Evolutionary conservation across 2,888 invertebrate genomes (phyloP).

Genomic region (Diachrysia chrysitis): DNA sequence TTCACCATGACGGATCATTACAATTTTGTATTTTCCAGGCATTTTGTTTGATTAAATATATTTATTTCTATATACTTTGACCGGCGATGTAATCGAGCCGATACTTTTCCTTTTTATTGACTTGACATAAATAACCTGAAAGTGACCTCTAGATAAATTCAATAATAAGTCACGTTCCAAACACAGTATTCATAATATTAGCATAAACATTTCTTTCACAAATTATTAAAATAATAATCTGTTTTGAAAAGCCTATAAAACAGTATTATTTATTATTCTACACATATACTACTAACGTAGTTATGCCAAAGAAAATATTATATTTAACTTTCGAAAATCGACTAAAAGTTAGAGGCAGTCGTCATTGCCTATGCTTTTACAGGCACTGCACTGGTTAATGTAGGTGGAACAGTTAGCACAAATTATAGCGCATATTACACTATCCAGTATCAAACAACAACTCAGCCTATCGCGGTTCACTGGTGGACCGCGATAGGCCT

Average conservation of each 20-base stretch:
- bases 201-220: too few species aligned
- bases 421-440: too few species aligned
- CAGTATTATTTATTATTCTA: too few species aligned
- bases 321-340: neutral
- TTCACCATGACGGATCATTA: slow-evolving; percentile 93
- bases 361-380: neutral
- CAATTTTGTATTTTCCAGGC: slow-evolving; percentile 90
- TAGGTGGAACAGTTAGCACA: too few species aligned
- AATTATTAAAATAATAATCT: neutral
- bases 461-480: too few species aligned
- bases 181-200: neutral
- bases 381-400: neutral
- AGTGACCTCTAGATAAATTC: slow-evolving; percentile 65
- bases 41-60: slow-evolving; percentile 64
- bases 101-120: slow-evolving; percentile 31
- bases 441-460: too few species aligned
- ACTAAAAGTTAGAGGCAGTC: neutral
- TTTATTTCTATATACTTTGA: slow-evolving; percentile 24
- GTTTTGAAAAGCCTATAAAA: too few species aligned
- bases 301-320: neutral
- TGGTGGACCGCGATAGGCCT: too few species aligned
- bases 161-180: slow-evolving; percentile 36
- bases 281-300: too few species aligned
- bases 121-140: slow-evolving; percentile 78
- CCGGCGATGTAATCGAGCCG: slow-evolving; percentile 55